Evolutionary conservation across 2,113 vertebrate genomes (phyloP), one percentile per base, ranked within the genome.

Genomic region (Baryphthengus martii): DNA sequence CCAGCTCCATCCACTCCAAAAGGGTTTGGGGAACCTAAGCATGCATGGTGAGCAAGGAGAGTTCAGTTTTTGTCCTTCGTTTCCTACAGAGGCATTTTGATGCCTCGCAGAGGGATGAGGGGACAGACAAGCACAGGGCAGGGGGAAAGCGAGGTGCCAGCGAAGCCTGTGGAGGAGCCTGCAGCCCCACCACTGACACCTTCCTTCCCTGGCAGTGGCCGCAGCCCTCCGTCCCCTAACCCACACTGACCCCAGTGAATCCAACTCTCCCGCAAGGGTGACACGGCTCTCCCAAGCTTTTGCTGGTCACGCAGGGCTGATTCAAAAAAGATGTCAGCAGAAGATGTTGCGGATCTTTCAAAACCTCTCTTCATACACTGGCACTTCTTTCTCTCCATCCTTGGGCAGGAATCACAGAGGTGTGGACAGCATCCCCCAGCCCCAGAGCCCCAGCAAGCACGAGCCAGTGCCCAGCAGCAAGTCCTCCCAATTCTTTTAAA

Each of bases 321-420:
- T 78, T 73, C 52, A 75, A 81, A 85, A 93, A 89, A 89, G 29
- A 71, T 89, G 85, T 86, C 89, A 94, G 86, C 77, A 92, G 52
- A 84, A 84, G 89, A 90, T 95, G 40, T 85, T 87, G 82, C 29
- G 0, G 77, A 82, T 56, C 49, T 89, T 94, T 89, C 96, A 95
- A 67, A 92, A 68, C 42, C 63, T 77, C 72, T 76, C 47, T 86
- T 78, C 28, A 0, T 59, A 44, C 33, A 55, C 39, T 1, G 0
- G 17, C 61, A 68, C 76, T 84, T 92, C 68, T 72, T 80, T 17
- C 55, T 84, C 33, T 66, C 45, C 5, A 0, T 81, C 68, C 26
- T 71, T 25, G 4, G 73, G 49, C 55, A 89, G 77, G 65, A 87
- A 78, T 44, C 1, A 0, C 73, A 42, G 23, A 44, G 85, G 39